Evolutionary conservation across 1,140 invertebrate species (phyloP).

Genomic region (Habropoda laboriosa): DNA sequence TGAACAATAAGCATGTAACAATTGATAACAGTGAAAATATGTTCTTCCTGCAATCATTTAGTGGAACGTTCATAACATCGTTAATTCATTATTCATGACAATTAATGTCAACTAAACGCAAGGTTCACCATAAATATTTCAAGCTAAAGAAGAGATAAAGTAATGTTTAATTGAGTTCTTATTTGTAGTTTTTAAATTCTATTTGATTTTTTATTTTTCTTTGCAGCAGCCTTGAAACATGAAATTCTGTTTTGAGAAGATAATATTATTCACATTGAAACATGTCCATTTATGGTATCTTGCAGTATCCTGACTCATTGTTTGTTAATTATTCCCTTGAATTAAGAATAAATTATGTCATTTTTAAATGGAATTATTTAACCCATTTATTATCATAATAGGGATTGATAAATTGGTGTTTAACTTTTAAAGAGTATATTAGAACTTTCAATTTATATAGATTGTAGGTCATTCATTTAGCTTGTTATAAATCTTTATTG

Average conservation of each 20-base stretch:
- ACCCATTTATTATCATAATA: background rate
- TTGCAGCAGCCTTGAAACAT: background rate
- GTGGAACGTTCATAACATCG: background rate
- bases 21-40: background rate
- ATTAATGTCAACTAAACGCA: slow-evolving; percentile 1
- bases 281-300: slow-evolving; percentile 38
- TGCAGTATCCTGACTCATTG: background rate
- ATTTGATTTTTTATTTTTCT: background rate
- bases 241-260: background rate
- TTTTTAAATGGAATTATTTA: background rate
- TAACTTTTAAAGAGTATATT: background rate
- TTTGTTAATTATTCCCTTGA: slow-evolving; percentile 19
- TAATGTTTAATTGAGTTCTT: background rate
- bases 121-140: background rate
- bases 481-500: background rate
- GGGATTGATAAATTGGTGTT: slow-evolving; percentile 2
- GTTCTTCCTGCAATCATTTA: background rate
- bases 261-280: slow-evolving; percentile 32
- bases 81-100: slow-evolving; percentile 44
- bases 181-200: background rate
- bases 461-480: background rate
- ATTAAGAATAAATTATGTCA: background rate
- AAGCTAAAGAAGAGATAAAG: background rate
- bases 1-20: background rate
- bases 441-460: background rate